These are phyloP conservation scores for Tretioscincus oriximinensis DNA, from an alignment of 2,113 vertebrate species.

Conservation along the genomic window DNA sequence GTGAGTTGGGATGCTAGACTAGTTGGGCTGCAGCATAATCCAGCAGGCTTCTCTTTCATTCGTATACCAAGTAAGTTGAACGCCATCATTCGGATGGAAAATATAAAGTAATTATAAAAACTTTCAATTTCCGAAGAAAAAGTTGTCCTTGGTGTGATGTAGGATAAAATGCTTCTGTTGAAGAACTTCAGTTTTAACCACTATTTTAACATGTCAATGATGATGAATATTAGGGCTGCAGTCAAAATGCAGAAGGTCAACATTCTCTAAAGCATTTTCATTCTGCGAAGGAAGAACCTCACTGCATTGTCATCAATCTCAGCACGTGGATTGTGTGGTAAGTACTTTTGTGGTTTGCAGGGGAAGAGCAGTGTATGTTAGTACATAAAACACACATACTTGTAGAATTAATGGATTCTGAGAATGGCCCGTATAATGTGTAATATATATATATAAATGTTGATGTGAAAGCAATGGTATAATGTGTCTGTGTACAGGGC, in stretches of 20 bases:
- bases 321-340: conserved; percentile 95
- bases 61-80: not conserved
- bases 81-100: not conserved
- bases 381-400: not conserved
- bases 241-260: conserved; percentile 84
- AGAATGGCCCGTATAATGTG: not conserved
- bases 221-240: conserved; percentile 80
- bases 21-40: no score
- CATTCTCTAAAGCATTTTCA: conserved; percentile 90
- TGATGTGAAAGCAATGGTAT: no score
- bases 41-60: no score
- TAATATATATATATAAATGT: not conserved
- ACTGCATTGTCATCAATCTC: conserved; percentile 90
- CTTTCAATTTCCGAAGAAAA: not conserved
- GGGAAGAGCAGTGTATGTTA: not conserved
- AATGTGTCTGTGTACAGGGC: no score
- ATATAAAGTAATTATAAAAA: not conserved
- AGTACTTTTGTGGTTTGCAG: conserved; percentile 46
- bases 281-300: conserved; percentile 78
- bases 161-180: not conserved
- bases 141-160: not conserved
- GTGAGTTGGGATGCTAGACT: no score
- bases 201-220: conserved; percentile 1
- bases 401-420: rapidly evolving
- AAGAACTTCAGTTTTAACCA: not conserved